Base-by-base conservation (phyloP, 2,888 invertebrate genomes). In the Aelia acuminata region DNA sequence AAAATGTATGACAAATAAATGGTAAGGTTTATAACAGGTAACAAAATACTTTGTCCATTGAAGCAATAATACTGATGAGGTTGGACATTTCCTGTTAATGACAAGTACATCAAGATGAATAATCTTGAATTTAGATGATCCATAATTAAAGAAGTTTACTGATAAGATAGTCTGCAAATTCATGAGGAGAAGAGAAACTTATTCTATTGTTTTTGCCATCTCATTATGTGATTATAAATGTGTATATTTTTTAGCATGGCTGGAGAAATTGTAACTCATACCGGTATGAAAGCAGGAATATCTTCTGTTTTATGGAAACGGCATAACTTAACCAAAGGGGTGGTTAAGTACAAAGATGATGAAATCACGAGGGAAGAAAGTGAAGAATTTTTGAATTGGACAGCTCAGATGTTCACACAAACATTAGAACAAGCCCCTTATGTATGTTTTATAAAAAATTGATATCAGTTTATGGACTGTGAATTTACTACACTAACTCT, bases 341-440 rank as follows among this genome's bases (percentile, higher is more conserved):
- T 50, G 26, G 7, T 20, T 8, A 57, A 75, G 5, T 75, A 87
- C 48, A 85, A 85, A 84, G 89, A 89, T 84, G 88, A 89, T 85
- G 89, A 84, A 43, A 47, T 80, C 43, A 80, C 80, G n/a, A 80
- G 85, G 53, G 89, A 88, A 26, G 89, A 89, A 48, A 87, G 87
- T 39, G 87, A 86, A 31, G 89, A 89, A 47, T 80, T 89, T 57
- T 84, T 89, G n/a, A 89, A 89, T 80, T 89, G 89, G 89, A 89
- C 89, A 8, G 89, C 89, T 13, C 88, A 89, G 43, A 87, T 89
- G 35, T 89, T 89, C 89, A 89, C 48, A 80, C 89, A 48, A 85
- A 88, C 26, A 57, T 85, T 75, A 87, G 86, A 31, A 84, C 87
- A 57, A 88, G 87, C 26, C 75, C 89, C 31, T 80, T 43, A 43